A percentile compares a stretch with the other conserved stretches of the same genome.
phyloP scores from a whole-genome alignment of 2,797 vertebrate genomes.

The Phrynocephalus forsythii region DNA sequence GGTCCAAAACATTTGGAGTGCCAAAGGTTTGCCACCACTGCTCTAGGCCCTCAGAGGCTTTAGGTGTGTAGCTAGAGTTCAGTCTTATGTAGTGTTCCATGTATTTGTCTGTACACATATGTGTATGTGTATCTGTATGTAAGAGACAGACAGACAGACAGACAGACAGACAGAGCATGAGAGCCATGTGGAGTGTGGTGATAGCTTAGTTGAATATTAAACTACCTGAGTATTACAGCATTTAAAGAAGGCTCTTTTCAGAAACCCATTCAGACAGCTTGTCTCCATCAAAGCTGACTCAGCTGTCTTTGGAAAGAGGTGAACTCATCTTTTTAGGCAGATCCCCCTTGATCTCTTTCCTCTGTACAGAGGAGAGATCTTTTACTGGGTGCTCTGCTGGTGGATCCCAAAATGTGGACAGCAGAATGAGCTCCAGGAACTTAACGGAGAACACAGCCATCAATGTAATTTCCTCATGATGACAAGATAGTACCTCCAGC shows the following conservation, averaged over 20 bases:
- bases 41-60: not conserved
- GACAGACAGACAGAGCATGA: not conserved
- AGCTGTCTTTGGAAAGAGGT: conserved; percentile 36
- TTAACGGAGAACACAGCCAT: not conserved
- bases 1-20: too few species aligned
- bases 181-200: conserved; percentile 26
- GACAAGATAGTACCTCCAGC: not conserved
- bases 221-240: conserved; percentile 16
- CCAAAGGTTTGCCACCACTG: too few species aligned
- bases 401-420: not conserved
- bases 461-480: not conserved
- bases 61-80: not conserved
- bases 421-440: not conserved
- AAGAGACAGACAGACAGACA: not conserved
- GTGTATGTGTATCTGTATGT: not conserved
- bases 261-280: conserved; percentile 26
- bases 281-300: conserved; percentile 38
- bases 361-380: not conserved
- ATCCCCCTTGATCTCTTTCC: not conserved
- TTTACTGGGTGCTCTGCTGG: not conserved
- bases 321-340: conserved; percentile 31
- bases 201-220: conserved; percentile 38
- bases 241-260: conserved; percentile 34
- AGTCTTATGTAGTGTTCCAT: not conserved
- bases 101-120: not conserved